Percentiles rank a stretch among this genome's conserved stretches.
Conservation (phyloP, 2,113 vertebrate genomes). For the Rhinolophus sinicus region DNA sequence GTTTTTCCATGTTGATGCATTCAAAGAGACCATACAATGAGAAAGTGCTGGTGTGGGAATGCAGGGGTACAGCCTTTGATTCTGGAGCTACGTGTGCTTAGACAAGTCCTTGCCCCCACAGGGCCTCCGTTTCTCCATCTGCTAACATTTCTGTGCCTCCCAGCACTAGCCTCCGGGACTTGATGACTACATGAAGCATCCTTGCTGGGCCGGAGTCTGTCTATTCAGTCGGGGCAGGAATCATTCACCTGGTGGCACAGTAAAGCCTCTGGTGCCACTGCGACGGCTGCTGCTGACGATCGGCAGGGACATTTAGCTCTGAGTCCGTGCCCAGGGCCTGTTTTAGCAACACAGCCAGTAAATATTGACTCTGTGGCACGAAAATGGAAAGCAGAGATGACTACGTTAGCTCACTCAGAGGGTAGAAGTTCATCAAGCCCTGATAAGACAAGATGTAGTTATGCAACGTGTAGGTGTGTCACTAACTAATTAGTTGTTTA, state of each 20-base stretch:
- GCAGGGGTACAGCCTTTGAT: background rate
- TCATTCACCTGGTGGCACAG: background rate
- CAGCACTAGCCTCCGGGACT: background rate
- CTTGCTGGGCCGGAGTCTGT: background rate
- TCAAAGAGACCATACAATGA: background rate
- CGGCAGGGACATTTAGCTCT: conserved; percentile 30
- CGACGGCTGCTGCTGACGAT: conserved; percentile 49
- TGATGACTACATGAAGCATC: background rate
- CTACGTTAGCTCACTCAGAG: conserved; percentile 3
- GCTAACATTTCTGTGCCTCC: background rate
- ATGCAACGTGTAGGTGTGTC: background rate
- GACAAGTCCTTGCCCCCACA: background rate
- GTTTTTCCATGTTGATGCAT: background rate
- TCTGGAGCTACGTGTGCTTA: background rate
- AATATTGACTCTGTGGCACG: conserved; percentile 81
- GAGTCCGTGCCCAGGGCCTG: background rate
- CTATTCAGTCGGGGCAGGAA: background rate
- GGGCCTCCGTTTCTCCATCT: background rate
- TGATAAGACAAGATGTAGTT: conserved; percentile 44
- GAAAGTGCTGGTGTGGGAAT: background rate
- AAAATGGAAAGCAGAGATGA: conserved; percentile 79
- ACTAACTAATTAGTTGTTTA: conserved; percentile 43
- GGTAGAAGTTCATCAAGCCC: conserved; percentile 54
- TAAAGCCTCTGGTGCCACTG: conserved; percentile 3
- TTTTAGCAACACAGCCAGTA: conserved; percentile 70